Evolutionary conservation across 2,797 vertebrate species (phyloP), one percentile per base, ranked within the genome.

Genomic region (Staurois parvus): DNA sequence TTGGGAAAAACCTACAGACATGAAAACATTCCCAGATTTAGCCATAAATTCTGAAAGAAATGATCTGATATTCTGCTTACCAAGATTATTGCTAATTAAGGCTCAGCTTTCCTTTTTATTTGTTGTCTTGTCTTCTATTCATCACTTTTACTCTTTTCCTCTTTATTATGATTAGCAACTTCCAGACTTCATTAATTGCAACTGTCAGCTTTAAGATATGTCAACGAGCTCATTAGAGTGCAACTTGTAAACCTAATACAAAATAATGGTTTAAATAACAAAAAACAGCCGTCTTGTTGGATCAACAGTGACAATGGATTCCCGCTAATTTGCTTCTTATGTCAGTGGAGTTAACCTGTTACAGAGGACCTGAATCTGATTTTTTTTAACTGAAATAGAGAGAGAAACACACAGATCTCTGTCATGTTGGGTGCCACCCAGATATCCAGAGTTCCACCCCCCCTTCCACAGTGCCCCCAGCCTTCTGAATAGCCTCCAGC

Each of bases 71-170:
- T 75, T 4, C 48, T 32, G 37, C 67, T 26, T 81, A 3, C 79
- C 13, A 77, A 29, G 34, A 77, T 66, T 72, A 66, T 26, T 28
- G 32, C 73, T 81, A 82, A 86, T 86, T 76, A 86, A 59, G 5
- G 40, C 30, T 81, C 52, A 29, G 48, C 70, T 62, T 32, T 69
- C 21, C n/a, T 40, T 81, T 76, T 45, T 17, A 9, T 64, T 72
- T 32, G 40, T 32, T 10, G 42, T 30, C 73, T 76, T 72, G 21
- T 81, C 52, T 72, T 30, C 62, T 29, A 64, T 81, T 82, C 52
- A 48, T 77, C 68, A 59, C 77, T 81, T 70, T 86, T 86, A 77
- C 37, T 77, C 13, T 13, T 45, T 86, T 77, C 29, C 24, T 29
- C 12, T n/a, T 82, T 48, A 34, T 81, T 77, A 82, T 82, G 68